Conservation (phyloP, 2,888 invertebrate species). For the Nomada ferruginata region DNA sequence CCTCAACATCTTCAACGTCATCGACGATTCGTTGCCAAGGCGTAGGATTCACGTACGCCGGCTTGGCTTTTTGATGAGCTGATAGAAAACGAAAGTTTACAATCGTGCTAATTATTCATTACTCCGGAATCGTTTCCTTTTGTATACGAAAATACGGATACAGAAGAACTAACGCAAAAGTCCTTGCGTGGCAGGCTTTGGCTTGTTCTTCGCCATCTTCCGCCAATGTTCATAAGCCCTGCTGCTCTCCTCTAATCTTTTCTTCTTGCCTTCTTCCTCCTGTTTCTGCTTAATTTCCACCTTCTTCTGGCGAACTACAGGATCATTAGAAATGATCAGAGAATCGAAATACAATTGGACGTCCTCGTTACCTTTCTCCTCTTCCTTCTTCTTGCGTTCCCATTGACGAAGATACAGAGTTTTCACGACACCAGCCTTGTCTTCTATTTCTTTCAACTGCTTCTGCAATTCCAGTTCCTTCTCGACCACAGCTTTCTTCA, state of each 20-base stretch:
- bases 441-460: constrained; percentile 78
- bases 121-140: background rate
- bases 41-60: constrained; percentile 88
- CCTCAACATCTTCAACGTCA: constrained; percentile 44
- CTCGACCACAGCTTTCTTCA: constrained; percentile 83
- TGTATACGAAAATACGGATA: background rate
- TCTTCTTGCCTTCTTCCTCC: constrained; percentile 85
- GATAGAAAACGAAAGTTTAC: background rate
- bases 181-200: constrained; percentile 87
- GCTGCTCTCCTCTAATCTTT: constrained; percentile 85
- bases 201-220: constrained; percentile 87
- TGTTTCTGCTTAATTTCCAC: constrained; percentile 85
- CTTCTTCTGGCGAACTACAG: constrained; percentile 80
- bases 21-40: constrained; percentile 86
- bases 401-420: constrained; percentile 83
- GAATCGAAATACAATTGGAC: background rate
- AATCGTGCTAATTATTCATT: background rate
- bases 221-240: constrained; percentile 88
- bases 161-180: constrained; percentile 85
- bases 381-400: constrained; percentile 87
- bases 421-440: constrained; percentile 75
- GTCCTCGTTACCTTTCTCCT: constrained; percentile 85
- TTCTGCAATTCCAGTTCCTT: constrained; percentile 85
- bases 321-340: constrained; percentile 2
- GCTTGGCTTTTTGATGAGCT: constrained; percentile 89